Percentiles rank a stretch among this genome's conserved stretches.
These are phyloP conservation scores for Hylaea fasciaria DNA, from an alignment of 2,888 invertebrate species.

Conservation along the genomic window DNA sequence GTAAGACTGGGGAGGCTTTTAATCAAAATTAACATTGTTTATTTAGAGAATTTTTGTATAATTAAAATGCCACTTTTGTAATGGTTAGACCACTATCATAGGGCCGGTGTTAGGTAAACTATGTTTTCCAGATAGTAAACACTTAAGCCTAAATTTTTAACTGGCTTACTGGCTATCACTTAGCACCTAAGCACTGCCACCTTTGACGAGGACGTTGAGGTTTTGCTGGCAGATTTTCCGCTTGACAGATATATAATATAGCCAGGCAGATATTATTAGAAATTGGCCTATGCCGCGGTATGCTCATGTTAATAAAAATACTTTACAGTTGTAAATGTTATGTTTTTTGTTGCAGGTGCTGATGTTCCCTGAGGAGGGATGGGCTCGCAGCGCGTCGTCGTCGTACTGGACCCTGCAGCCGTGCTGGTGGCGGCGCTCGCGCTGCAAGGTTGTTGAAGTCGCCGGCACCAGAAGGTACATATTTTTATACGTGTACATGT, in stretches of 20 bases:
- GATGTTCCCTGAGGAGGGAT: slow-evolving; percentile 94
- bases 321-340: background rate
- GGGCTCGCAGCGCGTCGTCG: slow-evolving; percentile 94
- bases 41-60: background rate
- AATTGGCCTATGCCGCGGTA: background rate
- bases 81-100: too few relatives aligned
- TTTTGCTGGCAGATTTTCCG: too few relatives aligned
- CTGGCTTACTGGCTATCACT: too few relatives aligned
- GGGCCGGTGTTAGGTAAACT: too few relatives aligned
- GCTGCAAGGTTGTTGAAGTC: slow-evolving; percentile 94
- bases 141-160: too few relatives aligned
- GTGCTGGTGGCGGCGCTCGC: slow-evolving; percentile 93
- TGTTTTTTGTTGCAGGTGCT: slow-evolving; percentile 85
- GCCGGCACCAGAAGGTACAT: slow-evolving; percentile 89
- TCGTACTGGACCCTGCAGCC: slow-evolving; percentile 95
- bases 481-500: too few relatives aligned
- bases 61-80: background rate
- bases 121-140: too few relatives aligned
- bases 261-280: too few relatives aligned
- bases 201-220: too few relatives aligned
- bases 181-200: too few relatives aligned
- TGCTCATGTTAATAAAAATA: background rate
- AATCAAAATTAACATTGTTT: background rate
- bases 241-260: too few relatives aligned
- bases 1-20: background rate